These are phyloP conservation scores for Silurus meridionalis DNA, from an alignment of 2,113 vertebrate species.

Conservation along the genomic window DNA sequence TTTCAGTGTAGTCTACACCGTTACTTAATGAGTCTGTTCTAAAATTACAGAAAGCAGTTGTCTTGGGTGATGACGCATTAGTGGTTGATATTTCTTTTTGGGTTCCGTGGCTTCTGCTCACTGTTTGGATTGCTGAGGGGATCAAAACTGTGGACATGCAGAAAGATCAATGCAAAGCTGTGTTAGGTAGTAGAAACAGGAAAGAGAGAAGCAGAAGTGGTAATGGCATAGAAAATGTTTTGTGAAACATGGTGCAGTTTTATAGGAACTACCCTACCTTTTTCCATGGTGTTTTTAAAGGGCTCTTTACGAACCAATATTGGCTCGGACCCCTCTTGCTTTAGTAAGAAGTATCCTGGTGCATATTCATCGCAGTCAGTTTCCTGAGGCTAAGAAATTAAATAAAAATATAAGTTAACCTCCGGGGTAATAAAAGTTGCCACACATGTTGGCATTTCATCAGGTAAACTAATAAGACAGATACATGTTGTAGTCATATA, in stretches of 20 bases:
- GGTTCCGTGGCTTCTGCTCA: constrained; percentile 11
- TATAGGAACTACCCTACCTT: constrained; percentile 22
- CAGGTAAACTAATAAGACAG: neutral
- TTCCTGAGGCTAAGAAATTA: constrained; percentile 28
- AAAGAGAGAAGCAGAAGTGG: neutral
- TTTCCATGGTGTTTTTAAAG: constrained; percentile 52
- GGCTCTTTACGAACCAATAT: constrained; percentile 37
- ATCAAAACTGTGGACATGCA: constrained; percentile 27
- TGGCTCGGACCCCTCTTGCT: constrained; percentile 58
- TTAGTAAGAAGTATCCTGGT: constrained; percentile 52
- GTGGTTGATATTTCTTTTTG: constrained; percentile 27
- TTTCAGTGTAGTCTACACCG: constrained; percentile 21
- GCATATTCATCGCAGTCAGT: constrained; percentile 32
- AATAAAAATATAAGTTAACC: neutral
- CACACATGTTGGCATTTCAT: neutral
- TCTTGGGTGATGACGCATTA: neutral
- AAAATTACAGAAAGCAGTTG: constrained; percentile 14
- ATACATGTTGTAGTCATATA: neutral
- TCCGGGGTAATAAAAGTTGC: neutral
- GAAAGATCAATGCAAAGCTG: constrained; percentile 20
- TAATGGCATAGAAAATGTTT: neutral
- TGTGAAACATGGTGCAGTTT: neutral
- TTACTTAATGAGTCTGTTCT: constrained; percentile 11
- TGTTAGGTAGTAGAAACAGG: neutral
- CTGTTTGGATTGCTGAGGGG: constrained; percentile 29